Base-by-base conservation (phyloP, 23 tunicate genomes). In the Oikopleura dioica region DNA sequence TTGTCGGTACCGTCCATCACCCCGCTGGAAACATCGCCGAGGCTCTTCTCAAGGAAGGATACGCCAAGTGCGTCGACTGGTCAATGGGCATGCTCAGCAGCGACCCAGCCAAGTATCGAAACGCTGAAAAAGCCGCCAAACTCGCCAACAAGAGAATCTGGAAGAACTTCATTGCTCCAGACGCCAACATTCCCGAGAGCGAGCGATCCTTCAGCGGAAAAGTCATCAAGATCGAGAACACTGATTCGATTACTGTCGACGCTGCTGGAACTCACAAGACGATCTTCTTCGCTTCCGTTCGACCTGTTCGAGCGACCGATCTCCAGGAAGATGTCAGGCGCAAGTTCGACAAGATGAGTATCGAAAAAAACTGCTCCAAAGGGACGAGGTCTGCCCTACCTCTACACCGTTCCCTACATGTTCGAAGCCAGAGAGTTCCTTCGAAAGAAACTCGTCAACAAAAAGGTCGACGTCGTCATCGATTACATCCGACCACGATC, bases 11-110 rank as follows among this genome's bases (percentile, higher is more conserved):
- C 2, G 9, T 78, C 16, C 55, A 44, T 9, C 55, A 44, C 16
- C 55, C 55, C 9, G 55, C 85, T 37, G 97, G 97, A 36, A 85
- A 82, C 72, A 91, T 91, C 1, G 77, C 97, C 1, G 97, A 91
- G 79, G 76, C 85, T 44, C 78, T 91, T 9, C 38, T 91, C 50
- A 75, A 79, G 63, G 97, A 91, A 80, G 97, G 97, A 21, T 85
- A 85, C 32, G 97, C 94, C 0, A 81, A 91, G 0, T 91, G 97
- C 37, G 97, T 91, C 37, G 97, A 91, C 77, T 91, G 97, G 97
- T 82, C 87, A 80, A 91, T 91, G 29, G 55, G 55, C 9, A 44
- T 44, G 55, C 16, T 44, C 9, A 44, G 16, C 55, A 44, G 55
- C 16, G 55, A 44, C 16, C 16, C 55, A 44, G 9, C 55, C 55